Evolutionary conservation across 2,797 vertebrate species (phyloP), one percentile per base, ranked within the genome.

Genomic region (Hafferia zeledoni): DNA sequence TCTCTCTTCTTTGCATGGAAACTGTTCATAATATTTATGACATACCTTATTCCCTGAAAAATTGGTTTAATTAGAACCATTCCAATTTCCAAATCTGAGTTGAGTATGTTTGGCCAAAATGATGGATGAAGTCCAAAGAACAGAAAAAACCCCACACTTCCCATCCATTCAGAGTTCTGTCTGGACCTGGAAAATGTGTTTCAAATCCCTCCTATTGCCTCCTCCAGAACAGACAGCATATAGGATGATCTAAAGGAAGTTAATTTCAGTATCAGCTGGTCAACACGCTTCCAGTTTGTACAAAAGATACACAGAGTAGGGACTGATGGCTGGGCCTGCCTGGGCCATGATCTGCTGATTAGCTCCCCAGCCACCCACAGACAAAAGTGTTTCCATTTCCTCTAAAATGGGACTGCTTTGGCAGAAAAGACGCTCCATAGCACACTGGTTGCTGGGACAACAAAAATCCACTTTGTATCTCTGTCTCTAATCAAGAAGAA

Each of bases 161-260:
- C n/a, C 15, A 41, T 83, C 19, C 31, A 10, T n/a, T 41, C 52
- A 55, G 43, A 35, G 14, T 77, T 86, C 37, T 22, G 44, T 23
- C 31, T 0, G 0, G 46, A 60, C 31, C 37, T 53, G 11, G 50
- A 37, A 74, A 74, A 19, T 4, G n/a, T 12, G 3, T 65, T 77
- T 87, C 13, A 70, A 31, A 89, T 25, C 6, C 25, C 11, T 87
- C 23, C 33, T 46, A 12, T 28, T 1, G 1, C 28, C 13, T 77
- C 23, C 35, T 65, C 25, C 5, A 28, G 25, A 74, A 41, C 0
- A 74, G 20, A 50, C 2, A 31, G 5, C 13, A 13, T 7, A 2
- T 20, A 53, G n/a, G 7, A 37, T 23, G 43, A 60, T 23, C 33
- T 49, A 37, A 77, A 89, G 27, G 33, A 69, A 87, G 46, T 31